phyloP scores from a whole-genome alignment of 1,140 invertebrate species.

The Caenorhabditis latens region DNA sequence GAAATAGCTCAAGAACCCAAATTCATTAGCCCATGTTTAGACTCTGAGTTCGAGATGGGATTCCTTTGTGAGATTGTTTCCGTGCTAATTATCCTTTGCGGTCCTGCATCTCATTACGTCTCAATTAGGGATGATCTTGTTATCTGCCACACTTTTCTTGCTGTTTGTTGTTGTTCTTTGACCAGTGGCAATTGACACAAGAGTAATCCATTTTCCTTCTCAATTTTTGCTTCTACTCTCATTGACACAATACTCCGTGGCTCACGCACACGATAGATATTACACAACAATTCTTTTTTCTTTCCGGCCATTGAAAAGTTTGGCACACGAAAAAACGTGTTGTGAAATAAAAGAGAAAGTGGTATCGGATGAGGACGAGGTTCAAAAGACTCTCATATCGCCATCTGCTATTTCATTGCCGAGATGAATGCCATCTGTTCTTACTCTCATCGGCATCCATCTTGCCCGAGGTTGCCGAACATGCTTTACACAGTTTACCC shows the following conservation, averaged over 20 bases:
- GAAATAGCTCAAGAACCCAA: too few relatives aligned
- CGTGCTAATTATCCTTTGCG: neutral
- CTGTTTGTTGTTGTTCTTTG: neutral
- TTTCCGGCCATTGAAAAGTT: neutral
- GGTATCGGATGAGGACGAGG: slow-evolving; percentile 30
- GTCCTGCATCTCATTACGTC: too few relatives aligned
- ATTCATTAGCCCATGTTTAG: too few relatives aligned
- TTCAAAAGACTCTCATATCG: slow-evolving; percentile 44
- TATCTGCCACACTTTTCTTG: neutral
- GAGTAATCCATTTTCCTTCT: neutral
- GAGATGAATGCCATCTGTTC: slow-evolving; percentile 42
- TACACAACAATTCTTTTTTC: slow-evolving; percentile 30
- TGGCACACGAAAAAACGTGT: slow-evolving; percentile 5
- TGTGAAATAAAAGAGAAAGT: slow-evolving; percentile 11
- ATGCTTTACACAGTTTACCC: slow-evolving; percentile 51
- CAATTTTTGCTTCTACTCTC: slow-evolving; percentile 16
- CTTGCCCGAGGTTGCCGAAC: slow-evolving; percentile 24
- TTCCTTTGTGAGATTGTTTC: too few relatives aligned
- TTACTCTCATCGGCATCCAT: slow-evolving; percentile 30
- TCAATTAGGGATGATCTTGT: neutral
- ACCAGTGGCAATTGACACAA: slow-evolving; percentile 22
- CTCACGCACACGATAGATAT: slow-evolving; percentile 23
- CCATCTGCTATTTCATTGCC: slow-evolving; percentile 56
- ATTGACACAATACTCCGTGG: slow-evolving; percentile 22
- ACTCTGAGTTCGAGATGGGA: too few relatives aligned